These are phyloP conservation scores for Dendrolimus kikuchii DNA, from an alignment of 1,140 invertebrate genomes.

Conservation along the genomic window DNA sequence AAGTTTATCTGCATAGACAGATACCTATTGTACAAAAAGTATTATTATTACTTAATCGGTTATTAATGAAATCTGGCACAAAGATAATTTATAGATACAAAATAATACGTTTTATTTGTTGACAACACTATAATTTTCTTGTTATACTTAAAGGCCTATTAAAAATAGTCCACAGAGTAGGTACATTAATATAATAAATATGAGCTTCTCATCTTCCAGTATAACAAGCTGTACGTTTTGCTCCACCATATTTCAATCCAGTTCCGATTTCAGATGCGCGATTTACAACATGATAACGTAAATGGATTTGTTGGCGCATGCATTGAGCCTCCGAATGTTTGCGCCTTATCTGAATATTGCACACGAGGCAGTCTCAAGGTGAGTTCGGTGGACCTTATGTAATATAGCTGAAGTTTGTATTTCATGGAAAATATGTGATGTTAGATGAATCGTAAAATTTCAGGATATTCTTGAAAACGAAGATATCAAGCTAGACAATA, in stretches of 20 bases:
- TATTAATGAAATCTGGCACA: no score
- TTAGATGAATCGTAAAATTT: conserved; percentile 4
- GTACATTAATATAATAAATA: no score
- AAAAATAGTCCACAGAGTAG: no score
- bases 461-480: conserved; percentile 94
- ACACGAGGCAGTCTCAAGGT: conserved; percentile 91
- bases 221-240: background rate
- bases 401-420: background rate
- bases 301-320: conserved; percentile 96
- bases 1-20: no score
- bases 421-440: background rate
- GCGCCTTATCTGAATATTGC: conserved; percentile 93
- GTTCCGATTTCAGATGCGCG: conserved; percentile 79
- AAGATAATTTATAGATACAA: no score
- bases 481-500: conserved; percentile 91
- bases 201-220: no score
- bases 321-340: conserved; percentile 90
- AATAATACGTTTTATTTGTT: no score
- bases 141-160: no score
- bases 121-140: no score
- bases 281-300: conserved; percentile 92
- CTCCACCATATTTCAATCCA: background rate
- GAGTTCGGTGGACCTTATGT: conserved; percentile 4
- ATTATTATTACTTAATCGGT: no score
- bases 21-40: no score